Percentiles rank a stretch among this genome's conserved stretches.
Evolutionary conservation across 2,888 invertebrate genomes (phyloP).

Genomic region (Apeira syringaria): DNA sequence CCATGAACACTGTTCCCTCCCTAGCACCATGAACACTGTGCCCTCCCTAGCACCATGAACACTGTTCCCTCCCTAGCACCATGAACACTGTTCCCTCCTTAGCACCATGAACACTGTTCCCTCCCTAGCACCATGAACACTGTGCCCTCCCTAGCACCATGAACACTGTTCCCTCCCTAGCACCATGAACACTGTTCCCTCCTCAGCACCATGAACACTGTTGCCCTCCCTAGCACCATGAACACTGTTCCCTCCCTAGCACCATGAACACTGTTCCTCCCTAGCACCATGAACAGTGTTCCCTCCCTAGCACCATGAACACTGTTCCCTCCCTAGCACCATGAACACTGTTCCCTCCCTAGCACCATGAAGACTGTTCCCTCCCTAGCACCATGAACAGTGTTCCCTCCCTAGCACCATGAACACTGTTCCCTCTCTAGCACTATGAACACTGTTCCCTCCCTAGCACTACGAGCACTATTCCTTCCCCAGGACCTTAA

Average conservation of each 20-base stretch:
- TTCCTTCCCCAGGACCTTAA: conserved; percentile 3
- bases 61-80: conserved; percentile 17
- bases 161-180: conserved; percentile 23
- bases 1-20: conserved; percentile 24
- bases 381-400: too few species aligned
- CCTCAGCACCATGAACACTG: not conserved
- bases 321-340: conserved; percentile 18
- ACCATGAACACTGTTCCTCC: too few species aligned
- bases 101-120: conserved; percentile 29
- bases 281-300: conserved; percentile 30
- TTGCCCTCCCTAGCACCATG: too few species aligned
- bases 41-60: too few species aligned
- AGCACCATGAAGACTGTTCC: too few species aligned
- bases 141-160: too few species aligned
- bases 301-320: conserved; percentile 6
- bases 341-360: conserved; percentile 23
- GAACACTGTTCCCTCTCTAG: conserved; percentile 23
- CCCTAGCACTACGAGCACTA: conserved; percentile 29
- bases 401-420: conserved; percentile 13
- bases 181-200: conserved; percentile 24
- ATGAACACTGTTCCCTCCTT: too few species aligned
- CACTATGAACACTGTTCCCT: too few species aligned
- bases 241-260: conserved; percentile 22
- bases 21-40: not conserved
- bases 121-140: not conserved